Base-by-base conservation (phyloP, 1,140 invertebrate genomes). In the Aplysia californica region DNA sequence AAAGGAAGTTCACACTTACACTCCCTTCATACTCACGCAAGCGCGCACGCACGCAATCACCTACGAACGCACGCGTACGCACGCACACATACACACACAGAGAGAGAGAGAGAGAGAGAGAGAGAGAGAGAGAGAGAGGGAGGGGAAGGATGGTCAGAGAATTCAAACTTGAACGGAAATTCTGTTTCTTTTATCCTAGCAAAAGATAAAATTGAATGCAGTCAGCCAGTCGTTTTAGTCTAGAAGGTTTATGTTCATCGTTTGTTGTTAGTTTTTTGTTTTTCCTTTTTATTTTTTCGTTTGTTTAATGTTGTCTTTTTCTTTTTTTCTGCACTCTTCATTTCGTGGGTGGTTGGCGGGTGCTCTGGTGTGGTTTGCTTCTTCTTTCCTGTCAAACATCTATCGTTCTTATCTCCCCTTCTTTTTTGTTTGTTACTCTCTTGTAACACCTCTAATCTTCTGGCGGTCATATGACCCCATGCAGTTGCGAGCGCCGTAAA, bases 101-200 rank as follows among this genome's bases (percentile, higher is more conserved):
- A 50, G n/a, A 56, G 69, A 71, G 39, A 71, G 41, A 56, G 41
- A 71, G 69, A 10, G 50, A 55, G 44, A 71, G 41, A 71, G 69
- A 71, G 69, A 71, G 69, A 71, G 44, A 36, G 44, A 41, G 44
- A 29, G 69, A 41, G 69, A 56, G 44, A 41, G 39, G 35, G 44
- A 29, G 0, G 5, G 41, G 31, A 36, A 29, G 68, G 39, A 6
- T n/a, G 3, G 68, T 6, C 20, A 55, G 44, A 20, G 29, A 15
- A 39, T 69, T 20, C 67, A 38, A 66, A 10, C n/a, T 29, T 4
- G 21, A 18, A 1, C 64, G 1, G 26, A 1, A 26, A 1, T 1
- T 3, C 35, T 41, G 23, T 39, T 33, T 44, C 67, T 69, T n/a
- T 41, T 23, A n/a, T 33, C 33, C 39, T 44, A 20, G 36, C 33